Evolutionary conservation across 2,113 vertebrate genomes (phyloP).

Genomic region (Epinephelus moara): DNA sequence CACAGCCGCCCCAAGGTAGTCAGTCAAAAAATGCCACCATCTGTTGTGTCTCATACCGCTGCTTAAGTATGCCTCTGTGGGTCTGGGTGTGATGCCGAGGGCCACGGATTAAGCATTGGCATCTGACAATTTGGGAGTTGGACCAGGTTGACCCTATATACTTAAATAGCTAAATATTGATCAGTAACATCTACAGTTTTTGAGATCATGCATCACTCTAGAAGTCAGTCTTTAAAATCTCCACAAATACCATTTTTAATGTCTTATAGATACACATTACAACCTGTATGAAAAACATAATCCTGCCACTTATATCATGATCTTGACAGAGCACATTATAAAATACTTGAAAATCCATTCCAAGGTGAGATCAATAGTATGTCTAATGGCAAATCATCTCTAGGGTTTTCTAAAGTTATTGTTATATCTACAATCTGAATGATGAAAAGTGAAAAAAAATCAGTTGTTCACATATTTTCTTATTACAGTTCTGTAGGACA

Average conservation of each 20-base stretch:
- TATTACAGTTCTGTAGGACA: not conserved
- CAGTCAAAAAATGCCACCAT: too few relatives aligned
- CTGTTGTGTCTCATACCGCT: too few relatives aligned
- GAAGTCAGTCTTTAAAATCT: not conserved
- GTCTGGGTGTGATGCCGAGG: too few relatives aligned
- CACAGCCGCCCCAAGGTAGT: too few relatives aligned
- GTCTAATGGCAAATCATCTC: not conserved
- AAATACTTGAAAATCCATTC: too few relatives aligned
- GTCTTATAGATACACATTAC: not conserved
- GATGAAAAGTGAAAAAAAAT: slow-evolving; percentile 2
- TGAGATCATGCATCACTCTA: not conserved
- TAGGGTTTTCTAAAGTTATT: not conserved
- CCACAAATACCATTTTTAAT: not conserved
- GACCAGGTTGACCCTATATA: too few relatives aligned
- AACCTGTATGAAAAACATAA: not conserved
- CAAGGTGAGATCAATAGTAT: not conserved
- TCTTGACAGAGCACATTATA: not conserved
- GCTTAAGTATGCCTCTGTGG: too few relatives aligned
- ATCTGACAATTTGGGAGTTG: too few relatives aligned
- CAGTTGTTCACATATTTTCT: not conserved
- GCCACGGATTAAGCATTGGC: too few relatives aligned
- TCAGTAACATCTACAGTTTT: too few relatives aligned
- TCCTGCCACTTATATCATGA: not conserved
- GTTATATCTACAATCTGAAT: not conserved
- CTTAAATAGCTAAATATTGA: too few relatives aligned